Percentiles rank a stretch among this genome's conserved stretches.
phyloP scores from a whole-genome alignment of 2,797 vertebrate genomes.

The Heteromormyrus szaboi region DNA sequence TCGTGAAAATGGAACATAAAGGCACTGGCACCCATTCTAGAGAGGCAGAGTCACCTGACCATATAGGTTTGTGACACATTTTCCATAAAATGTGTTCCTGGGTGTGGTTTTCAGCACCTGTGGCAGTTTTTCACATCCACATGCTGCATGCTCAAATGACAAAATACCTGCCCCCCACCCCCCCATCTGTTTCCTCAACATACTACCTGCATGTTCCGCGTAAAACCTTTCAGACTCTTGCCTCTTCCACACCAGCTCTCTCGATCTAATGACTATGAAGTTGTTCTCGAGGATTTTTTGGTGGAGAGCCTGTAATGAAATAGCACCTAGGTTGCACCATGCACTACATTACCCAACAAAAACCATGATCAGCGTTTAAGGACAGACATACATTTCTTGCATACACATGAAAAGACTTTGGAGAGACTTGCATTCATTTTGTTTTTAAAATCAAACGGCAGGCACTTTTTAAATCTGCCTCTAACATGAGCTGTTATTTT shows the following conservation, averaged over 20 bases:
- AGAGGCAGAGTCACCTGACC: background rate
- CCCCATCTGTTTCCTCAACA: background rate
- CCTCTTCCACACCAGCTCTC: constrained; percentile 69
- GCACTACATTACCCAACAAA: background rate
- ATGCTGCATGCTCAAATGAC: background rate
- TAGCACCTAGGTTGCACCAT: background rate
- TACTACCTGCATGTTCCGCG: constrained; percentile 76
- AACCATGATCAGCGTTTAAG: background rate
- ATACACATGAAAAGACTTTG: background rate
- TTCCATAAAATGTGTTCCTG: background rate
- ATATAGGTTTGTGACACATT: background rate
- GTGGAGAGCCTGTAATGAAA: constrained; percentile 70
- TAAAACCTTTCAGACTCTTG: constrained; percentile 81
- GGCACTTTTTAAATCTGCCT: background rate
- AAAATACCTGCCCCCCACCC: background rate
- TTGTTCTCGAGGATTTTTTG: constrained; percentile 74
- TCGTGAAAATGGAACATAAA: background rate
- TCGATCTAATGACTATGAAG: constrained; percentile 73
- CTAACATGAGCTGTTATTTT: background rate
- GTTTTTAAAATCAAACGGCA: background rate
- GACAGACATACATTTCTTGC: background rate
- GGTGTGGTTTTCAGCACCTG: background rate
- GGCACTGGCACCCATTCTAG: background rate
- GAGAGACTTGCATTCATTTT: background rate
- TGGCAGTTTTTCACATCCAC: background rate